Evolutionary conservation across 2,113 vertebrate genomes (phyloP), one percentile per base, ranked within the genome.

Genomic region (Dasyurus viverrinus): DNA sequence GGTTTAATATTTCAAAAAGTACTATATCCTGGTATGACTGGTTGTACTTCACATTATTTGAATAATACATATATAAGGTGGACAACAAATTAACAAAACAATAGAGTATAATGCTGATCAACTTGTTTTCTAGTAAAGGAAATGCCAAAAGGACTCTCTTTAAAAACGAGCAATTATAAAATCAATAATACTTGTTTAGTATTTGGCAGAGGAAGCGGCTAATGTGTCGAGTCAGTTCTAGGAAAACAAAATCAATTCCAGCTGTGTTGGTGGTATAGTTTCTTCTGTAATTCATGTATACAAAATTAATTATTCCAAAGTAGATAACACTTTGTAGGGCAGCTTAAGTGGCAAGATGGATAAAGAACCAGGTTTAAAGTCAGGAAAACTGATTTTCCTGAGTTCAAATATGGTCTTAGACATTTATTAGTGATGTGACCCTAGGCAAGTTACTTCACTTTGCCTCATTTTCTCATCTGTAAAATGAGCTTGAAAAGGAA

Each of bases 171-270:
- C 42, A 93, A 93, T 95, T 24, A 1, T 96, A 95, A 97, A 96
- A 97, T 95, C 91, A 53, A 96, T 54, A 93, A 30, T 95, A 95
- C 95, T 97, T 97, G 93, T 96, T 96, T 97, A 90, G 94, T 95
- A 97, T 89, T 96, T 97, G 96, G 94, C 94, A 97, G 24, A 95
- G n/a, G 55, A 96, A 94, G 42, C 4, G 25, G 52, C 95, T 97
- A 97, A 95, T 84, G 53, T n/a, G 93, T 48, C 91, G 57, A 93
- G 90, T 97, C 68, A 97, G 92, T 96, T 96, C 90, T 95, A 95
- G 95, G 95, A 95, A 96, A 94, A 96, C 91, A 95, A 97, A 97
- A 96, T 91, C 92, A 92, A 97, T 93, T 93, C 90, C 93, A 97
- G 84, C 26, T 55, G 10, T 42, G 54, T 84, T 50, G 46, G 89